Conservation (phyloP, 1,140 invertebrate genomes). For the Prorops nasuta region DNA sequence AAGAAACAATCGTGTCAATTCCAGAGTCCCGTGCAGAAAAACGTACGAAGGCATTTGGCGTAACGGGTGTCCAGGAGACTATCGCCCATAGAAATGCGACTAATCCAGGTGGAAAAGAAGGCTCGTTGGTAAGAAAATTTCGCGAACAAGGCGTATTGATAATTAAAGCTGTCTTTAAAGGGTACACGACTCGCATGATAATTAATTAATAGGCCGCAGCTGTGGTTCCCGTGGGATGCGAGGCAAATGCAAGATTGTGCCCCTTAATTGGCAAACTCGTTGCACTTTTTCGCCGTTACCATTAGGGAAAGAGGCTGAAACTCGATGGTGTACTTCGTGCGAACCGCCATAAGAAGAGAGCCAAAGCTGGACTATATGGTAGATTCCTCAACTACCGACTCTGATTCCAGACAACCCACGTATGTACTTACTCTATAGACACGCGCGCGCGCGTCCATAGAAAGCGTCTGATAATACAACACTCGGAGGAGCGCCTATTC, state of each 20-base stretch:
- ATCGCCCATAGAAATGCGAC: neutral
- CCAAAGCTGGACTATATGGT: slow-evolving; percentile 13
- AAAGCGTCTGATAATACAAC: too few relatives aligned
- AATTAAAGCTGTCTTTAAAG: slow-evolving; percentile 41
- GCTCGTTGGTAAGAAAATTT: neutral
- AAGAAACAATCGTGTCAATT: too few relatives aligned
- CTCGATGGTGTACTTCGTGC: too few relatives aligned
- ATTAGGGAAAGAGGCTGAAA: slow-evolving; percentile 5
- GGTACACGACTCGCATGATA: slow-evolving; percentile 36
- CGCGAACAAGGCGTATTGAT: slow-evolving; percentile 23
- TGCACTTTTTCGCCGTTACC: slow-evolving; percentile 23
- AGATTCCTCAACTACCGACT: neutral
- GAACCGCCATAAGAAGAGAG: slow-evolving; percentile 24
- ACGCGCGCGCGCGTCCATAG: too few relatives aligned
- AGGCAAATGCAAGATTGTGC: slow-evolving; percentile 31
- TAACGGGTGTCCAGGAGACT: too few relatives aligned
- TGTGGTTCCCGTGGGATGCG: slow-evolving; percentile 16
- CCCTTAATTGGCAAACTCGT: slow-evolving; percentile 35
- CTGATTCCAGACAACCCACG: too few relatives aligned
- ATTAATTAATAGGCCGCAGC: slow-evolving; percentile 24
- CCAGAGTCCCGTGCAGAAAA: too few relatives aligned
- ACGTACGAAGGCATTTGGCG: too few relatives aligned
- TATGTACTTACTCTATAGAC: too few relatives aligned
- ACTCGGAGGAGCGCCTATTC: too few relatives aligned
- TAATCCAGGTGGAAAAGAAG: neutral